Evolutionary conservation across 2,113 vertebrate genomes (phyloP).

Genomic region (Galbula dea): DNA sequence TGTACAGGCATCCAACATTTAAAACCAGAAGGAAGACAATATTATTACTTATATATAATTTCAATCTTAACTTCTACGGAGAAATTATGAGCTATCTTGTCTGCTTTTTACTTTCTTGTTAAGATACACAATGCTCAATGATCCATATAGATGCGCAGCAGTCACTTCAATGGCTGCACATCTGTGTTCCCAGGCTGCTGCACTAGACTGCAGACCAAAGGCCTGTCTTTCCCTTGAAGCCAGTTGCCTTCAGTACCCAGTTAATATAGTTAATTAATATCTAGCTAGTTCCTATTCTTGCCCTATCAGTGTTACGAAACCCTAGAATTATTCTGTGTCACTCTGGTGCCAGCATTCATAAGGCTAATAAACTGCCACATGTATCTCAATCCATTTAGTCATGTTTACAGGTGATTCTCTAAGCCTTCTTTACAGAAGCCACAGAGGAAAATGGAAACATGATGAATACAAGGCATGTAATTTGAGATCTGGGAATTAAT

Average conservation of each 20-base stretch:
- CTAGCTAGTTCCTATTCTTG: neutral
- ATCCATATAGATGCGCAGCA: neutral
- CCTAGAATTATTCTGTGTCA: slow-evolving; percentile 35
- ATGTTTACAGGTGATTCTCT: slow-evolving; percentile 22
- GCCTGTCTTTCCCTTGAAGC: neutral
- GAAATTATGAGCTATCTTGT: neutral
- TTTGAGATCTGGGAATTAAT: slow-evolving; percentile 42
- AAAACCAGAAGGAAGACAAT: neutral
- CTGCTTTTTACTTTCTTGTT: neutral
- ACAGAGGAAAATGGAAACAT: slow-evolving; percentile 14
- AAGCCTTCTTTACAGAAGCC: neutral
- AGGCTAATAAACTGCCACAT: slow-evolving; percentile 32
- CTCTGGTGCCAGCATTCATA: slow-evolving; percentile 2
- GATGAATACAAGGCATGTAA: neutral
- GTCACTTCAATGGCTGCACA: neutral
- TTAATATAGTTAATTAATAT: slow-evolving; percentile 44
- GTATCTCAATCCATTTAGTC: slow-evolving; percentile 29
- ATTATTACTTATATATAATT: neutral
- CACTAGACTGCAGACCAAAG: neutral
- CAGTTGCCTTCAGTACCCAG: neutral
- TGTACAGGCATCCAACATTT: neutral
- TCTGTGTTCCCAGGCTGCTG: neutral
- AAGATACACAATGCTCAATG: neutral
- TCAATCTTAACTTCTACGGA: neutral
- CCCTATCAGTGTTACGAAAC: slow-evolving; percentile 40